Conservation (phyloP, 2,888 invertebrate genomes). For the Oscheius myriophilus region DNA sequence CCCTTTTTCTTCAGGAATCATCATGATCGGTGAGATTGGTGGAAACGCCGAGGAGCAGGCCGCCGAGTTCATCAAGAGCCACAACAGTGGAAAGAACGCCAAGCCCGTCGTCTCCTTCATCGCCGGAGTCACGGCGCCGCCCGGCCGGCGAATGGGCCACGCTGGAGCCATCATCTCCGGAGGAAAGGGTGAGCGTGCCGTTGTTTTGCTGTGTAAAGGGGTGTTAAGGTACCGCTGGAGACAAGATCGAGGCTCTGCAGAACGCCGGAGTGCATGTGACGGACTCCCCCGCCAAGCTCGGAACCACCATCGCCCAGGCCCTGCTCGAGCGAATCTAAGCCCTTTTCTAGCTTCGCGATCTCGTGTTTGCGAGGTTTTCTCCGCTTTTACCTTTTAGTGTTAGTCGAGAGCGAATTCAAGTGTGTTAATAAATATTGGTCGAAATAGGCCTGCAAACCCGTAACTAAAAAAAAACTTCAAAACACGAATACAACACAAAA, state of each 20-base stretch:
- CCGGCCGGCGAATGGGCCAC: conserved; percentile 56
- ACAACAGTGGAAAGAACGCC: conserved; percentile 71
- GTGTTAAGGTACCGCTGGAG: conserved; percentile 47
- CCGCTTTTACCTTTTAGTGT: no score
- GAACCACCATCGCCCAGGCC: conserved; percentile 43
- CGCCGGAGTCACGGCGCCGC: conserved; percentile 94
- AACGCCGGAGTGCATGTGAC: conserved; percentile 58
- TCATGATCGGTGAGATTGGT: conserved; percentile 98
- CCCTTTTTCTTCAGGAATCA: conserved; percentile 75
- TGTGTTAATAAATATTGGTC: no score
- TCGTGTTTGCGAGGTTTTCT: no score
- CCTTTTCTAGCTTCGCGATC: no score
- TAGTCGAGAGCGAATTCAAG: no score
- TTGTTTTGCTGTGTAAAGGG: background rate
- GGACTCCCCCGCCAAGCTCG: conserved; percentile 57
- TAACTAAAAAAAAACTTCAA: no score
- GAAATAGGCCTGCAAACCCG: no score
- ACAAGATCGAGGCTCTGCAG: conserved; percentile 59
- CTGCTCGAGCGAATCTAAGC: conserved; percentile 24
- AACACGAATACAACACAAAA: no score
- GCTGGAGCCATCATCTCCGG: conserved; percentile 61
- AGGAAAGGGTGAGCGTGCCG: conserved; percentile 44
- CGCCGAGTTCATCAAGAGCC: conserved; percentile 82
- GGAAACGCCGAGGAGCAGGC: conserved; percentile 97
- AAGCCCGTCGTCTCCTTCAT: conserved; percentile 98